Conservation (phyloP, 2,888 invertebrate species). For the Bursaphelenchus okinawaensis region DNA sequence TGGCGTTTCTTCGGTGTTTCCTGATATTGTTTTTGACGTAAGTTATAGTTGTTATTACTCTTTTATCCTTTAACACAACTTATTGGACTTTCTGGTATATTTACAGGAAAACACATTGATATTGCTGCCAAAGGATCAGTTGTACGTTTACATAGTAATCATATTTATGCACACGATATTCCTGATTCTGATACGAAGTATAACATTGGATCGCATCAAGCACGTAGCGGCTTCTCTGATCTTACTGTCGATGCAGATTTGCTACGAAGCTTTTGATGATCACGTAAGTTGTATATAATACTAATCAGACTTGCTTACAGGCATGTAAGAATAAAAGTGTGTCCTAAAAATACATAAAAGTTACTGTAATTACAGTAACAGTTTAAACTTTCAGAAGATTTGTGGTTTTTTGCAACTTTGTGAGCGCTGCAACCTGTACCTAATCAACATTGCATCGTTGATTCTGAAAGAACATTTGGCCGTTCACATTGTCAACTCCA, state of each 20-base stretch:
- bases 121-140: background rate
- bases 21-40: background rate
- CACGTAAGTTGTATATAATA: background rate
- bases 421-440: background rate
- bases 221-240: background rate
- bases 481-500: background rate
- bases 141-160: constrained; percentile 1
- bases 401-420: background rate
- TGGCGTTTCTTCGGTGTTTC: background rate
- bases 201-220: background rate
- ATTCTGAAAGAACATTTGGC: background rate
- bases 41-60: background rate
- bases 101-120: constrained; percentile 2
- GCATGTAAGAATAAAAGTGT: too few relatives aligned
- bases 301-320: too few relatives aligned
- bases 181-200: background rate
- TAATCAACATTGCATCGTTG: background rate
- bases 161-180: constrained; percentile 3
- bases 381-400: background rate
- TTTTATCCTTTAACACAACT: background rate
- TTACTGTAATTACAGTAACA: background rate
- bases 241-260: background rate
- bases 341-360: too few relatives aligned
- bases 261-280: background rate
- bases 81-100: too few relatives aligned